Percentiles rank a stretch among this genome's conserved stretches.
phyloP scores from a whole-genome alignment of 1,140 invertebrate species.

The Diabrotica virgifera region DNA sequence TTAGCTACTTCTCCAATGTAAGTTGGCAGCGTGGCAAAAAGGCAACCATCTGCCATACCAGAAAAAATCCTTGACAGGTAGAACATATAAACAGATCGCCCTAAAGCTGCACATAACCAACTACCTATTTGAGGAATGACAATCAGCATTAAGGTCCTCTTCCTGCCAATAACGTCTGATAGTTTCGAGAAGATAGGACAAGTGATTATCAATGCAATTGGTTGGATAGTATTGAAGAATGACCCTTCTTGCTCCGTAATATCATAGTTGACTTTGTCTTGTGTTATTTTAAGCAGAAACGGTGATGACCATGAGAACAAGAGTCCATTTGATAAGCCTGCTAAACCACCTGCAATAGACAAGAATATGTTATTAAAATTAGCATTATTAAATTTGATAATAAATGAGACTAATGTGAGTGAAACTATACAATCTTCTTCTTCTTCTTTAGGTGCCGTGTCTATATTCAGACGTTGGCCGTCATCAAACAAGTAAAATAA shows the following conservation, averaged over 20 bases:
- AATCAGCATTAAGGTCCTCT: slow-evolving; percentile 6
- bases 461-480: too few species aligned
- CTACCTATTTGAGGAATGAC: not conserved
- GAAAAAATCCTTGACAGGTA: slow-evolving; percentile 3
- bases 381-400: too few species aligned
- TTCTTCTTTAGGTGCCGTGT: too few species aligned
- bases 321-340: slow-evolving; percentile 10
- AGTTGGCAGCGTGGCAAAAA: slow-evolving; percentile 48
- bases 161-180: slow-evolving; percentile 9
- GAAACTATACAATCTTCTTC: too few species aligned
- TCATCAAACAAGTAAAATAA: too few species aligned
- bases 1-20: slow-evolving; percentile 65
- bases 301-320: slow-evolving; percentile 11
- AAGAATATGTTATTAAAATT: too few species aligned
- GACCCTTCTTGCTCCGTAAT: slow-evolving; percentile 16
- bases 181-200: not conserved
- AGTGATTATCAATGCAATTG: slow-evolving; percentile 2
- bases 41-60: slow-evolving; percentile 6
- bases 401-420: too few species aligned
- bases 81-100: slow-evolving; percentile 1
- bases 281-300: slow-evolving; percentile 9
- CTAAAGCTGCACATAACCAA: not conserved
- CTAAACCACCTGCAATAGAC: slow-evolving; percentile 7
- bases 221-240: slow-evolving; percentile 7
- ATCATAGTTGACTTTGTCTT: slow-evolving; percentile 15